Percentiles rank a stretch among this genome's conserved stretches.
Evolutionary conservation across 2,888 invertebrate species (phyloP).

Genomic region (Xestia sexstrigata): DNA sequence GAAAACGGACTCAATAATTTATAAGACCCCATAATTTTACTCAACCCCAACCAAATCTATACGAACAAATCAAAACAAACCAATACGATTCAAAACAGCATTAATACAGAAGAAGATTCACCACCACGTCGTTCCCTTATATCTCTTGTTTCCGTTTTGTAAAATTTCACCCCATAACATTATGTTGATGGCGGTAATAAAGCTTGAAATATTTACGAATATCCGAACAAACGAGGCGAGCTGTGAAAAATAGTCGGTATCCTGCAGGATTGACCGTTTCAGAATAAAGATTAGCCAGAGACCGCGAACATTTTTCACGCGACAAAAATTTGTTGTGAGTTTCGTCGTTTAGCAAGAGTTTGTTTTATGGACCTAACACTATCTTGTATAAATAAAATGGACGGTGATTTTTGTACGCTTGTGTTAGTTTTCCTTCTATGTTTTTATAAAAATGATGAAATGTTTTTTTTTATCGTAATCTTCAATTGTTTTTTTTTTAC

Average conservation of each 20-base stretch:
- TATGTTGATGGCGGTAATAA: slow-evolving; percentile 90
- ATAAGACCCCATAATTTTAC: slow-evolving; percentile 4
- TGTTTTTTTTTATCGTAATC: too few relatives aligned
- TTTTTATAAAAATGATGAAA: background rate
- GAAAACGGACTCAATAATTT: slow-evolving; percentile 46
- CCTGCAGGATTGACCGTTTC: slow-evolving; percentile 85
- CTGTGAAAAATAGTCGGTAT: slow-evolving; percentile 85
- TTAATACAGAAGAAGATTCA: slow-evolving; percentile 82
- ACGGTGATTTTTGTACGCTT: background rate
- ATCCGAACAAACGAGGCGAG: slow-evolving; percentile 87
- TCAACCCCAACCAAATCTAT: slow-evolving; percentile 3
- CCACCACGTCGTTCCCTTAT: slow-evolving; percentile 84
- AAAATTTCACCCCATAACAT: slow-evolving; percentile 90
- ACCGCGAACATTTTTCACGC: slow-evolving; percentile 72
- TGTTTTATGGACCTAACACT: slow-evolving; percentile 22
- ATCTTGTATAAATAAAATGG: slow-evolving; percentile 26
- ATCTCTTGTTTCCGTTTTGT: slow-evolving; percentile 89
- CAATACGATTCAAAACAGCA: slow-evolving; percentile 69
- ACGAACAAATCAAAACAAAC: slow-evolving; percentile 53
- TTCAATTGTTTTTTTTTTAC: too few relatives aligned
- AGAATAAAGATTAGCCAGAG: slow-evolving; percentile 81
- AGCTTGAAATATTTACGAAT: slow-evolving; percentile 90
- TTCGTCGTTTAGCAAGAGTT: slow-evolving; percentile 45
- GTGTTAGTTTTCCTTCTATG: background rate
- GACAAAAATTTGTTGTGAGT: slow-evolving; percentile 68